These are phyloP conservation scores for Oxystoma pomonae DNA, from an alignment of 2,888 invertebrate genomes.

Conservation along the genomic window DNA sequence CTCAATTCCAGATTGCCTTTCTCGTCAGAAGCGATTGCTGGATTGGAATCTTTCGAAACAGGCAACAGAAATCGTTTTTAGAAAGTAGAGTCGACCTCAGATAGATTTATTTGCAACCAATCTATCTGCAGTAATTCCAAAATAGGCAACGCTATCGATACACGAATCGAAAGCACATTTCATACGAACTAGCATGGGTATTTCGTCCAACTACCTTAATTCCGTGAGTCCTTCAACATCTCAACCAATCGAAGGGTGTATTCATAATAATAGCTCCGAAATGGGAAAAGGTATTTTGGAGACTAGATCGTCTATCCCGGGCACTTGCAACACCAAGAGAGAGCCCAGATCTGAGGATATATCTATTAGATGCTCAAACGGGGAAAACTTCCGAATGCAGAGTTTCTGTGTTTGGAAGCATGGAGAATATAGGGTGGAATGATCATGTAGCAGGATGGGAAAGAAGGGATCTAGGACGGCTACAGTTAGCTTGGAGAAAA, in stretches of 20 bases:
- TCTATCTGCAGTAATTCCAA: conserved; percentile 16
- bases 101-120: conserved; percentile 24
- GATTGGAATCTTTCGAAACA: conserved; percentile 22
- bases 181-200: not conserved
- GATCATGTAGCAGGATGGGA: conserved; percentile 4
- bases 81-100: conserved; percentile 19
- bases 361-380: not conserved
- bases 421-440: conserved; percentile 18
- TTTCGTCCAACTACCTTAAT: not conserved
- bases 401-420: conserved; percentile 17
- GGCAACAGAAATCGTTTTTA: conserved; percentile 16
- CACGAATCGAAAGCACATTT: conserved; percentile 15
- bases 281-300: not conserved
- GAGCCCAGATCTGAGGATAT: not conserved
- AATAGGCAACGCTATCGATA: conserved; percentile 14
- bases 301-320: not conserved
- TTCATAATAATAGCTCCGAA: not conserved
- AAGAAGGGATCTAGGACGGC: too few species aligned
- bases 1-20: conserved; percentile 21
- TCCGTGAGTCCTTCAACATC: not conserved
- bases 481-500: conserved; percentile 12
- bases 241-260: not conserved
- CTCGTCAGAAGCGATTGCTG: conserved; percentile 11
- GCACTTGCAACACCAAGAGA: not conserved
- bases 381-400: conserved; percentile 11